phyloP scores from a whole-genome alignment of 53 echinoderm and acorn worm genomes.

The Temnopleurus reevesii region DNA sequence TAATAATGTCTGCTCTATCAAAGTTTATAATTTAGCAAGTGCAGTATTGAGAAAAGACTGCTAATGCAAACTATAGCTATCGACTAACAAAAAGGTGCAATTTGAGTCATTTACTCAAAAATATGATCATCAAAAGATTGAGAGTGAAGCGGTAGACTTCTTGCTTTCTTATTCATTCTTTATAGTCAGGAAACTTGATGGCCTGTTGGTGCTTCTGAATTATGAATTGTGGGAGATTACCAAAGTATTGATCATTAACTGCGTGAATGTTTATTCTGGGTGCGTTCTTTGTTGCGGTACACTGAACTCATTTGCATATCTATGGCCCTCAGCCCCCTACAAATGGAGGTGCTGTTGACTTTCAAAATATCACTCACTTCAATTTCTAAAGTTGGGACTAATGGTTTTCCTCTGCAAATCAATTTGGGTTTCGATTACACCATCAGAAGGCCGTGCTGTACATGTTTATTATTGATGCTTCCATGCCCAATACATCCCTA shows the following conservation, averaged over 20 bases:
- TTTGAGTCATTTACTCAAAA: neutral
- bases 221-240: neutral
- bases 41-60: too few relatives aligned
- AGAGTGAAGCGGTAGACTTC: neutral
- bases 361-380: slow-evolving; percentile 39
- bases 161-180: neutral
- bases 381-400: slow-evolving; percentile 23
- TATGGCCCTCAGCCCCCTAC: neutral
- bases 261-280: slow-evolving; percentile 24
- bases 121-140: neutral
- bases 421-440: slow-evolving; percentile 18
- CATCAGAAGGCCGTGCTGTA: neutral
- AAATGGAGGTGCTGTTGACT: slow-evolving; percentile 36
- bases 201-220: neutral
- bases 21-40: too few relatives aligned
- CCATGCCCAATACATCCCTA: neutral
- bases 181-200: neutral
- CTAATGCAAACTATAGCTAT: neutral
- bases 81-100: neutral
- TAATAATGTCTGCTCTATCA: too few relatives aligned
- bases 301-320: slow-evolving; percentile 50
- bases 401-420: slow-evolving; percentile 32
- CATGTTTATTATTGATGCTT: neutral
- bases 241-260: slow-evolving; percentile 26
- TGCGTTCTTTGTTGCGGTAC: neutral